Evolutionary conservation across 2,888 invertebrate genomes (phyloP).

Genomic region (Stegophylla sp.): DNA sequence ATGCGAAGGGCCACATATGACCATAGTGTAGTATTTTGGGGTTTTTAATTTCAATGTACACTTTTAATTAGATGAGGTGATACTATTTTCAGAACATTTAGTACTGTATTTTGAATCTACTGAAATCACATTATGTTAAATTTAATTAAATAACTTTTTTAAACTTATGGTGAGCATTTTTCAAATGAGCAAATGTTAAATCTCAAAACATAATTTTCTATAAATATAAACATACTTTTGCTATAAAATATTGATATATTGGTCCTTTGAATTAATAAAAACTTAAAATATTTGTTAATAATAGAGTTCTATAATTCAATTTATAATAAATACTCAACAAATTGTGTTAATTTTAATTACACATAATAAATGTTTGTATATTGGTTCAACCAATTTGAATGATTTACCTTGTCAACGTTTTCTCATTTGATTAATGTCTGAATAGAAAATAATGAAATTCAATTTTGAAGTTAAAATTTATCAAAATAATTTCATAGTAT

Average conservation of each 20-base stretch:
- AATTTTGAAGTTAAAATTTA: constrained; percentile 6
- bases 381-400: constrained; percentile 16
- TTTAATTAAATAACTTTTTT: too few relatives aligned
- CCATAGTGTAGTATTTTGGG: too few relatives aligned
- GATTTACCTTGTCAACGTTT: constrained; percentile 50
- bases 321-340: constrained; percentile 41
- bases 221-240: not conserved
- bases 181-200: too few relatives aligned
- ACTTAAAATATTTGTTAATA: constrained; percentile 31
- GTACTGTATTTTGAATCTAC: too few relatives aligned
- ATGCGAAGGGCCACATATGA: too few relatives aligned
- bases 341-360: constrained; percentile 49
- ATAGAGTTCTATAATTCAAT: constrained; percentile 25
- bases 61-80: too few relatives aligned
- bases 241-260: not conserved
- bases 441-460: not conserved
- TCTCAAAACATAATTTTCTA: not conserved
- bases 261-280: not conserved
- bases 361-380: constrained; percentile 35
- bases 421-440: constrained; percentile 14
- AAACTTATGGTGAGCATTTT: too few relatives aligned
- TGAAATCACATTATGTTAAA: too few relatives aligned
- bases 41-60: too few relatives aligned
- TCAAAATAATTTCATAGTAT: constrained; percentile 41
- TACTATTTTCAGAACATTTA: too few relatives aligned